phyloP scores from a whole-genome alignment of 2,888 invertebrate genomes.

The Gonocerus acuteangulatus region DNA sequence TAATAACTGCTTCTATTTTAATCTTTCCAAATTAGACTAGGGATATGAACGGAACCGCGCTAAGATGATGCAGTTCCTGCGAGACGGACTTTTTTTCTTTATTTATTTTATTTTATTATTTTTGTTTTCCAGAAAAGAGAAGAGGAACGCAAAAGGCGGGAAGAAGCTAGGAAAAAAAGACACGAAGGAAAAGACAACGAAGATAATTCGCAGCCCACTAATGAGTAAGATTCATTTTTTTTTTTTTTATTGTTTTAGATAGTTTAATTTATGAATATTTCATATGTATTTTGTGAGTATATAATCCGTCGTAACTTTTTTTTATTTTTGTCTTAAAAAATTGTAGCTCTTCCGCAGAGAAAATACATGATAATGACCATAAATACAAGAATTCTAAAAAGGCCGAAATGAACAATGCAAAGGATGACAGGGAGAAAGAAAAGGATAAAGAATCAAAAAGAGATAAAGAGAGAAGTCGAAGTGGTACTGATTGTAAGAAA shows the following conservation, averaged over 20 bases:
- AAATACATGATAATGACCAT: not conserved
- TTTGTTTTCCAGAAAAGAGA: slow-evolving; percentile 50
- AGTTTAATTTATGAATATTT: too few relatives aligned
- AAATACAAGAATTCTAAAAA: not conserved
- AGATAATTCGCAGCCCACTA: not conserved
- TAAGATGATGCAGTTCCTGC: too few relatives aligned
- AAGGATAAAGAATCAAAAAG: not conserved
- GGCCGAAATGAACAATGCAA: not conserved
- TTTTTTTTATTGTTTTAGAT: not conserved
- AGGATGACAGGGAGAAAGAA: not conserved
- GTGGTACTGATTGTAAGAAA: not conserved
- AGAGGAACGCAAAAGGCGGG: slow-evolving; percentile 54
- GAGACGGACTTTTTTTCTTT: not conserved
- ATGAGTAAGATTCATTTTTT: not conserved
- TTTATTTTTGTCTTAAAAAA: too few relatives aligned
- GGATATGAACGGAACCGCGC: too few relatives aligned
- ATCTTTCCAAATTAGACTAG: too few relatives aligned
- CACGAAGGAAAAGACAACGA: slow-evolving; percentile 47
- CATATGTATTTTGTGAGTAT: too few relatives aligned
- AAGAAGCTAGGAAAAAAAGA: slow-evolving; percentile 50
- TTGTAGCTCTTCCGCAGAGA: not conserved
- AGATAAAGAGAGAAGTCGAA: not conserved
- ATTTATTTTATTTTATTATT: not conserved
- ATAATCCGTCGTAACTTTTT: too few relatives aligned
- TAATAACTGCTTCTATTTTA: too few relatives aligned